These are phyloP conservation scores for Pocillopora damicornis DNA, from an alignment of 64 coral and sea anemone genomes.

Conservation along the genomic window DNA sequence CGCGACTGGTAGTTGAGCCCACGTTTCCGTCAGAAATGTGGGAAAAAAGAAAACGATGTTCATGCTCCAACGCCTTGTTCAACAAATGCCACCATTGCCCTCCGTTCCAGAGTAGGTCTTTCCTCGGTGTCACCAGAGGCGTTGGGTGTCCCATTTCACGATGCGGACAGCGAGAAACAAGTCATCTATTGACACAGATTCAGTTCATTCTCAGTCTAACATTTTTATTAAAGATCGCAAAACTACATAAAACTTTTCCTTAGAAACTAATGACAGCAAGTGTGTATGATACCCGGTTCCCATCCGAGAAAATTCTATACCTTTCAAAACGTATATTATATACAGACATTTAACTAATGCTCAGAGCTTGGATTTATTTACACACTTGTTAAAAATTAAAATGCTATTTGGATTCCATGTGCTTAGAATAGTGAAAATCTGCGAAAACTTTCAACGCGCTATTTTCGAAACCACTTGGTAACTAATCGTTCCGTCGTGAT, in stretches of 20 bases:
- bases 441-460: background rate
- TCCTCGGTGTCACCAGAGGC: too few species aligned
- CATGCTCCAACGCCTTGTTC: too few species aligned
- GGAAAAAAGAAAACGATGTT: too few species aligned
- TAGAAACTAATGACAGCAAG: slow-evolving; percentile 15
- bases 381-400: slow-evolving; percentile 29
- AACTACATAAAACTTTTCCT: slow-evolving; percentile 10
- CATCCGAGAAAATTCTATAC: slow-evolving; percentile 6
- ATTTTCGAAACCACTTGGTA: too few species aligned
- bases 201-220: background rate
- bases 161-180: background rate
- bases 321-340: slow-evolving; percentile 22
- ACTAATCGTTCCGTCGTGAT: background rate
- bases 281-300: background rate
- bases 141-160: too few species aligned
- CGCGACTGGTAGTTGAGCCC: too few species aligned
- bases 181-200: background rate
- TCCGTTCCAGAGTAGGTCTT: too few species aligned
- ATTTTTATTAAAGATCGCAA: slow-evolving; percentile 28
- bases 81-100: too few species aligned
- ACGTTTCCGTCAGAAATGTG: too few species aligned
- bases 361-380: slow-evolving; percentile 26
- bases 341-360: slow-evolving; percentile 3
- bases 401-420: background rate
- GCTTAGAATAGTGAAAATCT: background rate